Base-by-base conservation (phyloP, 2,113 vertebrate genomes). In the Nibea albiflora region DNA sequence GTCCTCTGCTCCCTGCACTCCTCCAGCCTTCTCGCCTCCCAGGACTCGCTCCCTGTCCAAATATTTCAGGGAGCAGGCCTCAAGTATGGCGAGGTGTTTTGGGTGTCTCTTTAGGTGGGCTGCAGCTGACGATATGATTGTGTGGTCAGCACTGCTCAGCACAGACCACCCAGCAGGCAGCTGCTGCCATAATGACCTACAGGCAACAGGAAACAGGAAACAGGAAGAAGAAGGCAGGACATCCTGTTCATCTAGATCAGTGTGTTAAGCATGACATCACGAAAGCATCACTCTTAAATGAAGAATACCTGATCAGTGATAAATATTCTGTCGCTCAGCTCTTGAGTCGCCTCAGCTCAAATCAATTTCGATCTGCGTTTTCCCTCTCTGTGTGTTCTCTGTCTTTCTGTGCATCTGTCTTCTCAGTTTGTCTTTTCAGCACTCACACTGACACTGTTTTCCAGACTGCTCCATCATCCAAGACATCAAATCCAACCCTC, bases 1-100 rank as follows among this genome's bases (percentile, higher is more conserved):
- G 58, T 80, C 61, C 68, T 85, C 54, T 56, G 87, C 92, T 85
- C 73, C 87, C 92, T 70, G 49, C 85, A 74, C 92, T 91, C 86
- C 93, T 93, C 31, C 79, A 87, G 92, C 87, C 75, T 87, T 80
- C 78, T 72, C 7, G 20, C 80, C 88, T 94, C 90, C 84, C 79
- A 87, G 49, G 80, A 85, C 78, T 75, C 61, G 66, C 84, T 87
- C 83, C 54, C 73, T 87, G 49, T 90, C 81, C 91, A 93, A 94
- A 95, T 94, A 94, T 94, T 92, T 83, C 86, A 93, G 81, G 92
- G 91, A 87, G 89, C 82, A 95, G 95, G 85, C 90, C 90, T 93
- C 89, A 73, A 86, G 77, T 79, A 85, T 82, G 86, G 90, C 7
- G 73, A 94, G 93, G 88, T 92, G 87, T 92, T 89, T 68, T 46